Conservation (phyloP, 2,888 invertebrate genomes). For the Synanthedon vespiformis region DNA sequence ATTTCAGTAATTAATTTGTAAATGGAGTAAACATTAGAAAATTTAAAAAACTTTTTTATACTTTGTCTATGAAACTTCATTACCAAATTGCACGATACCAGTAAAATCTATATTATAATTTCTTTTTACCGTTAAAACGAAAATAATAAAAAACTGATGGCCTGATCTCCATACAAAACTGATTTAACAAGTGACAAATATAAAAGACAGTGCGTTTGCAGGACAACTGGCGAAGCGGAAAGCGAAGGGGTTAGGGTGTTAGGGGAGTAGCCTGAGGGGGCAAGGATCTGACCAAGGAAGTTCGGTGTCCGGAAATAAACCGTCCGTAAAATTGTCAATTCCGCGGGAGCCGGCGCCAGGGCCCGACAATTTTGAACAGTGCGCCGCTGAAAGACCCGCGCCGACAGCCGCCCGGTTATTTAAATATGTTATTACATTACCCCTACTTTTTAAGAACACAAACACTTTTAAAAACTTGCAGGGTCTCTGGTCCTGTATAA, state of each 20-base stretch:
- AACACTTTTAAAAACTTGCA: too few relatives aligned
- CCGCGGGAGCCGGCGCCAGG: conserved; percentile 55
- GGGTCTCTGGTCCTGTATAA: too few relatives aligned
- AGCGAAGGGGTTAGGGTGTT: conserved; percentile 10
- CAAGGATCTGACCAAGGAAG: conserved; percentile 52
- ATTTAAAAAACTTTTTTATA: too few relatives aligned
- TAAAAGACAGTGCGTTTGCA: not conserved
- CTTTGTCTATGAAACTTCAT: not conserved
- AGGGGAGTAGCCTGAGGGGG: conserved; percentile 27
- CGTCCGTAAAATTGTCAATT: conserved; percentile 79
- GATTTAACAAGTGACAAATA: not conserved
- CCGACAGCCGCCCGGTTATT: not conserved
- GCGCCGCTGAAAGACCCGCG: conserved; percentile 1
- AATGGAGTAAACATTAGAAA: too few relatives aligned
- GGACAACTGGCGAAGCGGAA: not conserved
- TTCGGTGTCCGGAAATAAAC: conserved; percentile 74
- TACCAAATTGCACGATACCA: not conserved
- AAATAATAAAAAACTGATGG: not conserved
- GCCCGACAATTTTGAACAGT: conserved; percentile 47
- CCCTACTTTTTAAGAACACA: too few relatives aligned
- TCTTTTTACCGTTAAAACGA: too few relatives aligned
- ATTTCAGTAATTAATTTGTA: too few relatives aligned
- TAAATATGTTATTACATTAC: too few relatives aligned
- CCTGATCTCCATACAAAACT: too few relatives aligned
- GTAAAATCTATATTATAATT: not conserved